These are phyloP conservation scores for Emydura subglobosa DNA, from an alignment of 2,113 vertebrate species.

Conservation along the genomic window DNA sequence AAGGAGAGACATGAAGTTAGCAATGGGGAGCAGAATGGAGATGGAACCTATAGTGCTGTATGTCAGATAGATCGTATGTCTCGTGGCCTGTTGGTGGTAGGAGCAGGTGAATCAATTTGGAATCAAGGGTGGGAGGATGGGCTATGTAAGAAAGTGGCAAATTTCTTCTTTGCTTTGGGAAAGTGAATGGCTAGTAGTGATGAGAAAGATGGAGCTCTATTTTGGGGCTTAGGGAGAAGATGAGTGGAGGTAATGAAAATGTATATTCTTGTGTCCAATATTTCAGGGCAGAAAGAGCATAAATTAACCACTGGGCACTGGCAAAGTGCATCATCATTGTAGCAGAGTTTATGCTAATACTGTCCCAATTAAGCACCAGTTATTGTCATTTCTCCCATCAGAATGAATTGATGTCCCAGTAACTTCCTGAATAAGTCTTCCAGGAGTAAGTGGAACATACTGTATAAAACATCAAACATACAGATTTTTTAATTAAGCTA, in stretches of 20 bases:
- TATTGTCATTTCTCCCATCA: not conserved
- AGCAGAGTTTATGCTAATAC: not conserved
- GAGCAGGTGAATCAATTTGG: not conserved
- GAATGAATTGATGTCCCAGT: not conserved
- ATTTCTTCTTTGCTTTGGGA: not conserved
- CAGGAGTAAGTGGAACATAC: not conserved
- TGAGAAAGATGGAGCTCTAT: not conserved
- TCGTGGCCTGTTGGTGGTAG: not conserved
- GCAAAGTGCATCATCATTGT: not conserved
- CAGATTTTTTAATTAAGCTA: not conserved
- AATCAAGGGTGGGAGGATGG: not conserved
- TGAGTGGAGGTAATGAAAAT: not conserved
- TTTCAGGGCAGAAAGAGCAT: not conserved
- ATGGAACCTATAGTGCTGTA: fast-evolving
- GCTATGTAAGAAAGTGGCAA: fast-evolving
- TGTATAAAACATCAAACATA: not conserved
- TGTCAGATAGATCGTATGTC: not conserved
- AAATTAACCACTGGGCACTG: not conserved
- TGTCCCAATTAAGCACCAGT: fast-evolving
- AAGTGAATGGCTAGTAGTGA: fast-evolving
- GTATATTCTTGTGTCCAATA: fast-evolving
- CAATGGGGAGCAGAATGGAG: not conserved
- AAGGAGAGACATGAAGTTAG: not conserved
- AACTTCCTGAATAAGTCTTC: not conserved
- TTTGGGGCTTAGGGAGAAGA: not conserved